These are phyloP conservation scores for Laspeyria flexula DNA, from an alignment of 2,888 invertebrate genomes.

Conservation along the genomic window DNA sequence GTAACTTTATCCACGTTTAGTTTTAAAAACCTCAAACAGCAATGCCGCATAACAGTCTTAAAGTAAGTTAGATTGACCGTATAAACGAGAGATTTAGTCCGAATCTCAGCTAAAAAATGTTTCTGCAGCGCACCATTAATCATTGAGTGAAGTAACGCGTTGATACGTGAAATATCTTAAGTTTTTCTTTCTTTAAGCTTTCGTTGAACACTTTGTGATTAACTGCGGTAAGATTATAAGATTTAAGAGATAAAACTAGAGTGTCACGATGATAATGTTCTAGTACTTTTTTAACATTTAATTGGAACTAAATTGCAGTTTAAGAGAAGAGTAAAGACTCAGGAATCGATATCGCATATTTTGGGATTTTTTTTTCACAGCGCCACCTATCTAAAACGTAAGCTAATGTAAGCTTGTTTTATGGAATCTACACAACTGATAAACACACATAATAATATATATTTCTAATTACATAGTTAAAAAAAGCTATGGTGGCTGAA, in stretches of 20 bases:
- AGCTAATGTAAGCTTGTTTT: too few species aligned
- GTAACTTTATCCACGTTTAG: too few species aligned
- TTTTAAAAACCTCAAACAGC: too few species aligned
- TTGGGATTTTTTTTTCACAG: too few species aligned
- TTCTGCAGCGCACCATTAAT: conserved; percentile 33
- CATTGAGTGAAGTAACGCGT: conserved; percentile 34
- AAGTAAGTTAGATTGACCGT: conserved; percentile 29
- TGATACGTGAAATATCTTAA: conserved; percentile 33
- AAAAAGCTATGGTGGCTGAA: too few species aligned
- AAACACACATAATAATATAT: too few species aligned
- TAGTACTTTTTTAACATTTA: background rate
- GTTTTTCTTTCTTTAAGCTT: conserved; percentile 31
- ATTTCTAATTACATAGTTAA: too few species aligned
- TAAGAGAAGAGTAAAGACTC: too few species aligned
- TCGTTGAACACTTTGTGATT: conserved; percentile 27
- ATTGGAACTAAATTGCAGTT: background rate
- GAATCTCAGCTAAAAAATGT: conserved; percentile 27
- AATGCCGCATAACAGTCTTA: background rate
- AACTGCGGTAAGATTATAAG: conserved; percentile 6
- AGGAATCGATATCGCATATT: too few species aligned
- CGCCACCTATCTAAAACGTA: too few species aligned
- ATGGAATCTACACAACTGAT: too few species aligned
- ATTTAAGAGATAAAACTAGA: background rate
- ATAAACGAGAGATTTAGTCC: conserved; percentile 18
- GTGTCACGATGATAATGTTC: background rate